Evolutionary conservation across 2,888 invertebrate species (phyloP), one percentile per base, ranked within the genome.

Genomic region (Malacosoma neustria): DNA sequence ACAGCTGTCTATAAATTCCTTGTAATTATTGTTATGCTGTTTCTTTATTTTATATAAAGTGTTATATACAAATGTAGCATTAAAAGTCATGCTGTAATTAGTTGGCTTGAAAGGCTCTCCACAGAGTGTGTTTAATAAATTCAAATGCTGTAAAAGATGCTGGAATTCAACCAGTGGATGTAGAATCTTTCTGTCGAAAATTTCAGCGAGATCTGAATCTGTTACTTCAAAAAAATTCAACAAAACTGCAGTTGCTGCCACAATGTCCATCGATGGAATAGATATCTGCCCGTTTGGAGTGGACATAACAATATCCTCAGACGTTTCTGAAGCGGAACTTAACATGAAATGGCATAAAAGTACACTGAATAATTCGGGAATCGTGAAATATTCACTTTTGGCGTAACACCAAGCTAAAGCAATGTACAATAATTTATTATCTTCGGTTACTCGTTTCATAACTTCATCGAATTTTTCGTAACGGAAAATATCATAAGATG

Each of bases 101-200:
- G 56, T 57, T 0, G 48, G 37, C 32, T 36, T 14, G 37, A 45
- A 64, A 0, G 59, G 46, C 2, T 35, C 39, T 0, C 65, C 70
- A 38, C 71, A 71, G 2, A 71, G 31, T 3, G 15, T 43, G 30
- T 71, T 71, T 35, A 71, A 48, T 39, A 54, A 36, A 45, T 71
- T 67, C 32, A 71, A 35, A 2, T 61, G 52, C 3, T 45, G 11
- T 1, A 71, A 37, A 35, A 66, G 66, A 31, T 49, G 52, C 13
- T 67, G 57, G 6, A 67, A 57, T 34, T 68, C 58, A 0, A 49
- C 36, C 4, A 65, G 43, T 0, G 49, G 49, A 33, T 56, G 51
- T 11, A 53, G 11, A 2, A 41, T 7, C 13, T 49, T 37, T 4
- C 14, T 35, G 30, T 54, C 35, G n/a, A 51, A 59, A 12, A 57